Percentiles rank a stretch among this genome's conserved stretches.
These are phyloP conservation scores for Xestia c-nigrum DNA, from an alignment of 2,888 invertebrate species.

Conservation along the genomic window DNA sequence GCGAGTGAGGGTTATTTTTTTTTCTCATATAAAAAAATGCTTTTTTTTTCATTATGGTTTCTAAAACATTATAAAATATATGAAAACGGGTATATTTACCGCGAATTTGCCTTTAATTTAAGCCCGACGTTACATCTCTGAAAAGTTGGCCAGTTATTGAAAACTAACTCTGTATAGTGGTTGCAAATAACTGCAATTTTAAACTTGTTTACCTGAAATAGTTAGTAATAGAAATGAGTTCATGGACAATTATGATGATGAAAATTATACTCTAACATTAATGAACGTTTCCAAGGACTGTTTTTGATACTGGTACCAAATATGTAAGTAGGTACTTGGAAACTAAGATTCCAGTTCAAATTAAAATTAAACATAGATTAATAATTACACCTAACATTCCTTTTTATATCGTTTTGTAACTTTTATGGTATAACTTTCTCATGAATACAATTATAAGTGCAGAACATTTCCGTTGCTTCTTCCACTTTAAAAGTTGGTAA, in stretches of 20 bases:
- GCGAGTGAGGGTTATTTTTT: no score
- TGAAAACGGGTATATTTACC: no score
- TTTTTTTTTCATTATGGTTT: no score
- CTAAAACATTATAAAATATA: no score
- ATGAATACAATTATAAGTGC: slow-evolving; percentile 56
- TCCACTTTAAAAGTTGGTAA: slow-evolving; percentile 44
- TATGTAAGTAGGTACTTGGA: not conserved
- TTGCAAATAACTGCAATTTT: not conserved
- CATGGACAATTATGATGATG: not conserved
- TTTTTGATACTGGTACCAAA: not conserved
- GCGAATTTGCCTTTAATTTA: no score
- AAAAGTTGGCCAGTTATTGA: no score
- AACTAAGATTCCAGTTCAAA: not conserved
- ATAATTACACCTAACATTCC: slow-evolving; percentile 2
- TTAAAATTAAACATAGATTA: slow-evolving; percentile 2
- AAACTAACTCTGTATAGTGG: not conserved
- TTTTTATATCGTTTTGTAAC: slow-evolving; percentile 24
- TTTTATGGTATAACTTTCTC: slow-evolving; percentile 42
- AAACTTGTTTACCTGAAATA: not conserved
- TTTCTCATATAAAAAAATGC: no score
- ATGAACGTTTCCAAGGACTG: not conserved
- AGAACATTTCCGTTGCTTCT: slow-evolving; percentile 42
- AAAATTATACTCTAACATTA: not conserved
- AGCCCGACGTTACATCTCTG: no score
- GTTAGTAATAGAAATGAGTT: not conserved